phyloP scores from a whole-genome alignment of 2,888 invertebrate genomes.

The Acheta domesticus region DNA sequence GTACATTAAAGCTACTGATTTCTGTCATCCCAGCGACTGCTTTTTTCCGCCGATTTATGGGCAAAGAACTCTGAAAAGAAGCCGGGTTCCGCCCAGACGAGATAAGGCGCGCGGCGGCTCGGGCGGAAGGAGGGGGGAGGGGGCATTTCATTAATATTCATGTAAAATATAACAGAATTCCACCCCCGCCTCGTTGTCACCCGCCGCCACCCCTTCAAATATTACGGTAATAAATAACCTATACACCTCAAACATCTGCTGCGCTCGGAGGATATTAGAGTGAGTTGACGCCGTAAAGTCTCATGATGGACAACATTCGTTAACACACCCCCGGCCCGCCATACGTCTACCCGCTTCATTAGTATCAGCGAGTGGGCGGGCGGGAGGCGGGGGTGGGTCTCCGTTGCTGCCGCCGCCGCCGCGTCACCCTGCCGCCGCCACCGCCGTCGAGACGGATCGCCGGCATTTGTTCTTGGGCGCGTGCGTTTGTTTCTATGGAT shows the following conservation, averaged over 20 bases:
- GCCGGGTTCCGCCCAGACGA: neutral
- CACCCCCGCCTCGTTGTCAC: neutral
- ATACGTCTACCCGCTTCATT: constrained; percentile 18
- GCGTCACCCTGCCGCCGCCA: neutral
- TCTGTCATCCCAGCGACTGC: neutral
- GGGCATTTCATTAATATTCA: constrained; percentile 18
- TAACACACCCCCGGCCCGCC: constrained; percentile 9
- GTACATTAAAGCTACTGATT: constrained; percentile 1
- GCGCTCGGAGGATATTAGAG: constrained; percentile 2
- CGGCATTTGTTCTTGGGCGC: constrained; percentile 18
- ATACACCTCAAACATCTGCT: constrained; percentile 18
- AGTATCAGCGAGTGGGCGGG: neutral
- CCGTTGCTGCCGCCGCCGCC: neutral
- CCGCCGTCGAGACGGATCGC: constrained; percentile 6
- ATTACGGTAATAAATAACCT: constrained; percentile 18
- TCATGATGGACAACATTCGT: constrained; percentile 10
- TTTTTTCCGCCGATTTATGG: neutral
- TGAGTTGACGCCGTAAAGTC: neutral
- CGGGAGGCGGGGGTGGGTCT: neutral
- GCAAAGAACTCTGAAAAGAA: neutral
- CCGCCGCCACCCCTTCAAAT: neutral
- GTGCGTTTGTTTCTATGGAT: constrained; percentile 18
- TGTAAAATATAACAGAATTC: constrained; percentile 18
- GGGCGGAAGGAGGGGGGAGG: neutral
- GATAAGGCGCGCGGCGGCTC: neutral